Evolutionary conservation across 2,888 invertebrate genomes (phyloP).

Genomic region (Drosophila melanocephala): DNA sequence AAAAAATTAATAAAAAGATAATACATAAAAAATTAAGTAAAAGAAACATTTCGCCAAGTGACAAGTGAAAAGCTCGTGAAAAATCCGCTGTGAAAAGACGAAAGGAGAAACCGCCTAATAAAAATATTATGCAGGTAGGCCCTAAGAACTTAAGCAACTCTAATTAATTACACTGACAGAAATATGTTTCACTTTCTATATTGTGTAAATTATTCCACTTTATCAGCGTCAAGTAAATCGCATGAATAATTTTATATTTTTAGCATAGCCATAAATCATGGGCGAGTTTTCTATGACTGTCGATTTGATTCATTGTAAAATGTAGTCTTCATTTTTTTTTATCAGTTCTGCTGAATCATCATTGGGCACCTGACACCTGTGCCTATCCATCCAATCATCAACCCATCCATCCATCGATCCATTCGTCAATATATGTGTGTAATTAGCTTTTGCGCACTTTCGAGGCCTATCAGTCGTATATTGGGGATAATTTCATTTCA

Average conservation of each 20-base stretch:
- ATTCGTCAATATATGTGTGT: background rate
- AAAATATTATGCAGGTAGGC: slow-evolving; percentile 4
- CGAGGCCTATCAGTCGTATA: slow-evolving; percentile 16
- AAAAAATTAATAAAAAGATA: background rate
- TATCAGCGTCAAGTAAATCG: background rate
- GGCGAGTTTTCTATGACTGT: background rate
- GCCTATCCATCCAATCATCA: background rate
- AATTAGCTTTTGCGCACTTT: slow-evolving; percentile 12
- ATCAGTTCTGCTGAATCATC: slow-evolving; percentile 30
- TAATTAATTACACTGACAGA: background rate
- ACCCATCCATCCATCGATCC: background rate
- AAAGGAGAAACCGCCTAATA: background rate
- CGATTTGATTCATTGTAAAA: background rate
- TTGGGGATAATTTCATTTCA: background rate
- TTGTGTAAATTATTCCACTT: background rate
- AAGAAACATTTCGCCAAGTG: background rate
- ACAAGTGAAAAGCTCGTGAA: slow-evolving; percentile 22
- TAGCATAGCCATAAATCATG: background rate
- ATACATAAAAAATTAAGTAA: background rate
- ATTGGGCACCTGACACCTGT: slow-evolving; percentile 30
- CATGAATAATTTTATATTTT: background rate
- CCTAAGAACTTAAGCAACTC: background rate
- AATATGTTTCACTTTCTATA: background rate
- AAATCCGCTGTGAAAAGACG: slow-evolving; percentile 6
- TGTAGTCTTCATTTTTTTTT: background rate